Percentiles rank a stretch among this genome's conserved stretches.
Evolutionary conservation across 2,797 vertebrate species (phyloP).

Genomic region (Premnoplex brunnescens): DNA sequence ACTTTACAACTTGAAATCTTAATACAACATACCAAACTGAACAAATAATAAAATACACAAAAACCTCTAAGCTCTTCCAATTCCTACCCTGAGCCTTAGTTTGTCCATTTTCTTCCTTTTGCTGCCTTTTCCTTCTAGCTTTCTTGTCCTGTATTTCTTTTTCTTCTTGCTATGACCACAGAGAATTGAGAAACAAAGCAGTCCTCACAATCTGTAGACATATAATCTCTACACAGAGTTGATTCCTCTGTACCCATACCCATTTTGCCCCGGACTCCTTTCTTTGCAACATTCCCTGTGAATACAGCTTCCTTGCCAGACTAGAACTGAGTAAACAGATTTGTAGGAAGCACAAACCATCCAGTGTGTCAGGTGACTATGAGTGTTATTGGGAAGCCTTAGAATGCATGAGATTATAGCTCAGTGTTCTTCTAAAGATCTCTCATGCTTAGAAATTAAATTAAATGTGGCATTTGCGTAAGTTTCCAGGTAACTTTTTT

Average conservation of each 20-base stretch:
- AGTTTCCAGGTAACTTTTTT: not conserved
- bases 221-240: not conserved
- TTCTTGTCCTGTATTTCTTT: not conserved
- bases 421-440: not conserved
- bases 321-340: not conserved
- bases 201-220: not conserved
- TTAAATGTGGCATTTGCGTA: not conserved
- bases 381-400: not conserved
- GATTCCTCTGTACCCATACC: not conserved
- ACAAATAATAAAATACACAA: not conserved
- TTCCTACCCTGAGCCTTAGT: not conserved
- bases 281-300: not conserved
- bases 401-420: not conserved
- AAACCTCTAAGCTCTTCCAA: not conserved
- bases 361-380: fast-evolving
- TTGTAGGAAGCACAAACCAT: not conserved
- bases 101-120: not conserved
- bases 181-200: not conserved
- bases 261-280: not conserved
- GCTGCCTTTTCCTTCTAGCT: not conserved
- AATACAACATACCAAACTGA: not conserved
- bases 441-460: not conserved
- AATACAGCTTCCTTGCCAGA: not conserved
- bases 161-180: not conserved
- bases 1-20: not conserved